Conservation (phyloP, 2,797 vertebrate genomes). For the Notamacropus eugenii region DNA sequence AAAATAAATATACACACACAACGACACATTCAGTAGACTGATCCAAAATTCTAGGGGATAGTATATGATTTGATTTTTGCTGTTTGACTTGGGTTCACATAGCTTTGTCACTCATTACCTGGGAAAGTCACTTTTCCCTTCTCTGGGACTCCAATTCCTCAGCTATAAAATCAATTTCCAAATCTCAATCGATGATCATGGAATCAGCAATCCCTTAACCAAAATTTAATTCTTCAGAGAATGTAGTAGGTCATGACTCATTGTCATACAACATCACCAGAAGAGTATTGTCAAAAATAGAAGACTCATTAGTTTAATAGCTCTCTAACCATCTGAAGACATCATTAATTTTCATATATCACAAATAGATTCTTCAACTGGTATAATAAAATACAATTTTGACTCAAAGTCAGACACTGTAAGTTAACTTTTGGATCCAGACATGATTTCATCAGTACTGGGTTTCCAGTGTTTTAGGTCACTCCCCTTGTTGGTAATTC, state of each 20-base stretch:
- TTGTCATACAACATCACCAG: not conserved
- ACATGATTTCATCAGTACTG: not conserved
- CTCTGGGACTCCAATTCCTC: not conserved
- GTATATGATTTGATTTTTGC: not conserved
- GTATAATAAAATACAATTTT: not conserved
- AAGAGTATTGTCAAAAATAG: not conserved
- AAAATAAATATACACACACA: slow-evolving; percentile 76
- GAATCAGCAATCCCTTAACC: not conserved
- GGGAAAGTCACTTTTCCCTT: not conserved
- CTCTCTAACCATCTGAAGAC: not conserved
- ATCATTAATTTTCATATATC: not conserved
- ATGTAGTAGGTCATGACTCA: not conserved
- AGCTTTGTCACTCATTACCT: not conserved
- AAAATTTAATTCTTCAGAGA: slow-evolving; percentile 35
- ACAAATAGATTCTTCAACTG: not conserved
- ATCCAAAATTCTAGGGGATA: not conserved
- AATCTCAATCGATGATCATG: not conserved
- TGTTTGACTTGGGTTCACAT: not conserved
- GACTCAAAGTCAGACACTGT: not conserved
- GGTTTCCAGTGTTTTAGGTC: not conserved
- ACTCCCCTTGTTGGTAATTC: not conserved
- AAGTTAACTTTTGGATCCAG: not conserved
- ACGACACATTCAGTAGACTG: slow-evolving; percentile 25
- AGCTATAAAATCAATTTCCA: not conserved
- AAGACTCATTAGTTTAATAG: not conserved